These are phyloP conservation scores for Lycorma delicatula DNA, from an alignment of 1,140 invertebrate species.

Conservation along the genomic window DNA sequence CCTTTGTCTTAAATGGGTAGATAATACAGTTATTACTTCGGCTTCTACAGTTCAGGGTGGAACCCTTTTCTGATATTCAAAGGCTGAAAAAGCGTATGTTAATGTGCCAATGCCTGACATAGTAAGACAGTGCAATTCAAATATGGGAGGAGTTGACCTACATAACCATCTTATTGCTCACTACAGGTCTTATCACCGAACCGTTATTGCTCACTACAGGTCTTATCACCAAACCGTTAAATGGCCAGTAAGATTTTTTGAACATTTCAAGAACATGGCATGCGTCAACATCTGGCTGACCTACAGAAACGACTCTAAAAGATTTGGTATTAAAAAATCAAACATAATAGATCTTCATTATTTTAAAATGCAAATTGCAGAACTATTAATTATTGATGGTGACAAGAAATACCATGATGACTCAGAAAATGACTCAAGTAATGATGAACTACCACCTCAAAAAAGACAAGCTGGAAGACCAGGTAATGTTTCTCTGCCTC, in stretches of 20 bases:
- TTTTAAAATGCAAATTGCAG: not conserved
- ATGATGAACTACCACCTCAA: not conserved
- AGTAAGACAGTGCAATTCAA: not conserved
- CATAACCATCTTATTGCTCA: not conserved
- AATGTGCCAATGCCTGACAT: not conserved
- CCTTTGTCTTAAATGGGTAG: not conserved
- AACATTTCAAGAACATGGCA: not conserved
- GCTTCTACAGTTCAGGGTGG: not conserved
- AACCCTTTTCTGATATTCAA: not conserved
- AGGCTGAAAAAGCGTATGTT: not conserved
- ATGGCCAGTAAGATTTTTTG: not conserved
- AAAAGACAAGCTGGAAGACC: slow-evolving; percentile 1
- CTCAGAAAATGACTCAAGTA: not conserved
- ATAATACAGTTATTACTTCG: not conserved
- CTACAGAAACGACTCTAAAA: not conserved
- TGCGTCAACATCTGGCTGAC: not conserved
- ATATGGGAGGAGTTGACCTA: not conserved
- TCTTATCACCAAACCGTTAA: not conserved
- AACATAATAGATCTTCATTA: not conserved
- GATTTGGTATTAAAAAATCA: not conserved
- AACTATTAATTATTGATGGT: not conserved
- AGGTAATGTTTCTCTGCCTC: not conserved
- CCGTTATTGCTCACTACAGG: not conserved
- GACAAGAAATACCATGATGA: not conserved
- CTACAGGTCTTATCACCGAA: not conserved